These are phyloP conservation scores for Chionodraco myersi DNA, from an alignment of 2,113 vertebrate genomes.

Conservation along the genomic window DNA sequence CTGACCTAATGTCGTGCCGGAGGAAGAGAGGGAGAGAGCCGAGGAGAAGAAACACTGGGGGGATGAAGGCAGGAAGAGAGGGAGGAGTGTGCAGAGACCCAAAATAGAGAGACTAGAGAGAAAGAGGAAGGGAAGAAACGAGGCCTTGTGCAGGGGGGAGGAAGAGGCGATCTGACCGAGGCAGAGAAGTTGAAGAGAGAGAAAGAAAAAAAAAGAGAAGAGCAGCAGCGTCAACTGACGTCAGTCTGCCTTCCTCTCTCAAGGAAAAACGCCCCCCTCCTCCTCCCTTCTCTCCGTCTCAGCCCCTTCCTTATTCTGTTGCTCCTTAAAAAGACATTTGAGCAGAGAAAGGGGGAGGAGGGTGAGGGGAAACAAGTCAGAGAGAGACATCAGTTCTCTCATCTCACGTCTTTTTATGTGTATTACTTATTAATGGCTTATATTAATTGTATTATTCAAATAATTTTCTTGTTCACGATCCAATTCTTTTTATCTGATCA, in stretches of 20 bases:
- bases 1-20: constrained; percentile 74
- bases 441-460: no score
- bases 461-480: no score
- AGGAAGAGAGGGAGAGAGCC: constrained; percentile 52
- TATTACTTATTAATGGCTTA: no score
- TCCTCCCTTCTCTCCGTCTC: constrained; percentile 28
- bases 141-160: constrained; percentile 48
- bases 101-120: constrained; percentile 64
- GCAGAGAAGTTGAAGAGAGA: constrained; percentile 20
- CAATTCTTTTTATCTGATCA: no score
- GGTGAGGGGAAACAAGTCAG: not conserved
- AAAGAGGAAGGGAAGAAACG: constrained; percentile 53
- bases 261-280: constrained; percentile 53
- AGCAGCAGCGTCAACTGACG: constrained; percentile 30
- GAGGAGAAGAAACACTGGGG: constrained; percentile 46
- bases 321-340: constrained; percentile 33
- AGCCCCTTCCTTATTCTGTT: constrained; percentile 22
- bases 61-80: constrained; percentile 64
- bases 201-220: not conserved
- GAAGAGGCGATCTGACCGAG: constrained; percentile 22
- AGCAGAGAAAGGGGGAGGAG: constrained; percentile 6
- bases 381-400: not conserved
- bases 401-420: no score
- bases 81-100: constrained; percentile 27
- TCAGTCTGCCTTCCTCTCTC: constrained; percentile 60